Evolutionary conservation across 2,797 vertebrate genomes (phyloP).

Genomic region (Chanos chanos): DNA sequence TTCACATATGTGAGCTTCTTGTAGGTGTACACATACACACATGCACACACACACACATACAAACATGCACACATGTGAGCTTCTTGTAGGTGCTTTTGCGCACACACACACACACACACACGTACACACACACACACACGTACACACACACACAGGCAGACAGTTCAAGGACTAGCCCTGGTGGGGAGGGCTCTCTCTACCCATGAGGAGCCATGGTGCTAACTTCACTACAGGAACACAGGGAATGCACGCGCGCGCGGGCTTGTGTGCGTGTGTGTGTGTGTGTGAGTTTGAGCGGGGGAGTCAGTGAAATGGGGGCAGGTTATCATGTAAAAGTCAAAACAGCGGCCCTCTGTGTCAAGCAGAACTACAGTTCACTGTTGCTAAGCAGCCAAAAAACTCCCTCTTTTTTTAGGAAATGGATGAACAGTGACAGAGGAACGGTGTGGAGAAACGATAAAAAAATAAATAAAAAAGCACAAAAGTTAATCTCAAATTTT

Average conservation of each 20-base stretch:
- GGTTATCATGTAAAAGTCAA: constrained; percentile 23
- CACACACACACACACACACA: no score
- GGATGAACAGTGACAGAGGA: background rate
- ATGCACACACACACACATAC: no score
- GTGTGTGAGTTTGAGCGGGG: background rate
- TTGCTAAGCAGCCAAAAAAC: constrained; percentile 10
- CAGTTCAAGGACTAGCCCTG: background rate
- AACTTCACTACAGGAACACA: constrained; percentile 4
- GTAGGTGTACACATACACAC: background rate
- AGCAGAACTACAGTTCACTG: background rate
- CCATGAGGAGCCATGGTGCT: constrained; percentile 1
- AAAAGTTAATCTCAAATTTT: background rate
- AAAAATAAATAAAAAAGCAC: background rate
- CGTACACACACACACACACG: background rate
- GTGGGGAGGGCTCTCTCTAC: background rate
- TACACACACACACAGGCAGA: background rate
- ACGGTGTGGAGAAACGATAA: background rate
- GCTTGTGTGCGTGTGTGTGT: background rate
- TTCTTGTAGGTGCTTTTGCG: no score
- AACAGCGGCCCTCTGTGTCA: constrained; percentile 12
- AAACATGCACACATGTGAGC: no score
- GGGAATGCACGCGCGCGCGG: background rate
- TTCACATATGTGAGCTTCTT: no score
- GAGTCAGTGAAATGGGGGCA: constrained; percentile 4
- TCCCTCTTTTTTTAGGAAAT: background rate